Evolutionary conservation across 2,797 vertebrate species (phyloP).

Genomic region (Gymnoscopelus braueri): DNA sequence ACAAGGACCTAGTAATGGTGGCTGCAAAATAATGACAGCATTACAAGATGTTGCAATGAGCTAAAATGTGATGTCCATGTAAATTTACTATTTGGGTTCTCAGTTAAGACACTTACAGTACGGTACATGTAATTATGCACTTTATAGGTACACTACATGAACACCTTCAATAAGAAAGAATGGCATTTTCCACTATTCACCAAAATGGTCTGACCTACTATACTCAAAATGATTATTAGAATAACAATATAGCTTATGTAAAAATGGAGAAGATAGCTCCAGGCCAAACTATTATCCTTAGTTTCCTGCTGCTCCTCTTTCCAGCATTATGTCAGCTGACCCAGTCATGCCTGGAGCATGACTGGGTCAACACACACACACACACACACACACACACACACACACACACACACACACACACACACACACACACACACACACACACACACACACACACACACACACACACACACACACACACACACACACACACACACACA

Average conservation of each 20-base stretch:
- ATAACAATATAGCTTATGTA: neutral
- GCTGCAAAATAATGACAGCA: too few species aligned
- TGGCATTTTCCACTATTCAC: too few species aligned
- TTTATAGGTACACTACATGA: too few species aligned
- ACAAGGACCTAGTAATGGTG: too few species aligned
- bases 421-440: constrained; percentile 25
- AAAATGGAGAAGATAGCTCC: neutral
- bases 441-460: constrained; percentile 36
- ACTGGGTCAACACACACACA: neutral
- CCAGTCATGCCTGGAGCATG: constrained; percentile 3
- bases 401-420: constrained; percentile 12
- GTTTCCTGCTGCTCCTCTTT: constrained; percentile 14
- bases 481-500: constrained; percentile 17
- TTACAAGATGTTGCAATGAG: too few species aligned
- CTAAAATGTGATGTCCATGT: neutral
- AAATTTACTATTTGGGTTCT: neutral
- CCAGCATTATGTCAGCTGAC: constrained; percentile 35
- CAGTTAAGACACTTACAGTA: neutral
- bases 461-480: constrained; percentile 25
- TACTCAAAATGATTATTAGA: neutral
- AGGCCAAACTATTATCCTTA: constrained; percentile 14
- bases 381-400: constrained; percentile 5
- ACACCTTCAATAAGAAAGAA: too few species aligned
- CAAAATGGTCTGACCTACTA: neutral
- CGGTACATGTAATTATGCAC: neutral